phyloP scores from a whole-genome alignment of 92 coral and sea anemone genomes.

The Nematostella vectensis region DNA sequence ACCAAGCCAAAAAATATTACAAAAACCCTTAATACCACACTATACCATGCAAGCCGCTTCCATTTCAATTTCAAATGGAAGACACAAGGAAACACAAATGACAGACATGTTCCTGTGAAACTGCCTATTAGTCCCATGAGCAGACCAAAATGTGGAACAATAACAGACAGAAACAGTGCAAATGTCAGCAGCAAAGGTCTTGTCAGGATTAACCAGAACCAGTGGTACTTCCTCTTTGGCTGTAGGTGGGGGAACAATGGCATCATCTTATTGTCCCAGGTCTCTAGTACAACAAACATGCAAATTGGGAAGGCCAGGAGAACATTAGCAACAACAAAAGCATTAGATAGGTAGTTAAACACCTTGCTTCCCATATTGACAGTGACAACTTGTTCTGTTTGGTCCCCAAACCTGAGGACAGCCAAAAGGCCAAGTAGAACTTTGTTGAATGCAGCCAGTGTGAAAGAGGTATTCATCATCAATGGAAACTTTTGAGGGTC shows the following conservation, averaged over 20 bases:
- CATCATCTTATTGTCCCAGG: conserved; percentile 61
- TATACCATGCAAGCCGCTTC: conserved; percentile 60
- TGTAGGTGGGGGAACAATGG: conserved; percentile 73
- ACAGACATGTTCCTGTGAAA: conserved; percentile 79
- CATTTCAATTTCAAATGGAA: conserved; percentile 75
- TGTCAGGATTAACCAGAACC: conserved; percentile 77
- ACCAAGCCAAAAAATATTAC: conserved; percentile 69
- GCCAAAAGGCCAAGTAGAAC: conserved; percentile 61
- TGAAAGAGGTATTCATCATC: conserved; percentile 75
- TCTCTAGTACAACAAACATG: conserved; percentile 73
- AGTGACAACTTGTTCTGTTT: conserved; percentile 77
- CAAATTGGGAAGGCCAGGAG: conserved; percentile 85
- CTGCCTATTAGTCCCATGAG: conserved; percentile 88
- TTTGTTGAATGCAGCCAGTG: conserved; percentile 64
- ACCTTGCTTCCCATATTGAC: conserved; percentile 57
- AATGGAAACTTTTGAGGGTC: conserved; percentile 66
- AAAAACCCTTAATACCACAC: conserved; percentile 39
- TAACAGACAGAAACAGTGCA: conserved; percentile 58
- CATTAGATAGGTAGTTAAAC: conserved; percentile 63
- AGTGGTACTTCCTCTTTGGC: conserved; percentile 47
- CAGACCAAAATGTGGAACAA: conserved; percentile 85
- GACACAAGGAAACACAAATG: conserved; percentile 82
- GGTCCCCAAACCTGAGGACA: conserved; percentile 61
- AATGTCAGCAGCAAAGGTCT: conserved; percentile 58
- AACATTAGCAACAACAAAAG: conserved; percentile 63